Evolutionary conservation across 2,888 invertebrate genomes (phyloP), one percentile per base, ranked within the genome.

Genomic region (Nomada lathburiana): DNA sequence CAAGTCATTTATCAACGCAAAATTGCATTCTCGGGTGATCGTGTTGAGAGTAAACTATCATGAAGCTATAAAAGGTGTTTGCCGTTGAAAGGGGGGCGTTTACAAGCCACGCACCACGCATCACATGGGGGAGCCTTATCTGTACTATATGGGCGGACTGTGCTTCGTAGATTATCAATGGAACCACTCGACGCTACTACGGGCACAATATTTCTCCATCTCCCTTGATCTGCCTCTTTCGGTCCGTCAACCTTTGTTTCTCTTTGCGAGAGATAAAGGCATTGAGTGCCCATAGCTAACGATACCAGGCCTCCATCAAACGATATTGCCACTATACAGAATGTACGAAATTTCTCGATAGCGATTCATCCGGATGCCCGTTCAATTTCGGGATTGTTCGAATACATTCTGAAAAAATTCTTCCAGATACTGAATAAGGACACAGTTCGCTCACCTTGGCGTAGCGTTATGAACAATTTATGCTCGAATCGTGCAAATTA

Each of bases 91-190:
- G 62, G 85, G 80, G 86, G 86, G 84, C 86, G 88, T 88, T 85
- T 86, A 76, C 72, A 50, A 60, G 73, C 55, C 57, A 84, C 81
- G 85, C 86, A 83, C 75, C 84, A 80, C 82, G 79, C 82, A 68
- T 80, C 82, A 78, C 84, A 85, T 84, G 84, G 81, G 86, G 85
- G 76, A 89, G 82, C 88, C 91, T 92, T 92, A 92, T 93, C 92
- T 90, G 83, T 53, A 77, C 78, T 85, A 76, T 81, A 90, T 92
- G 91, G 92, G 91, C 90, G 92, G 90, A 92, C 91, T 91, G 89
- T 86, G 88, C 86, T 89, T 82, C 76, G 85, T 88, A 88, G 88
- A 92, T 92, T 92, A 92, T 91, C 89, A 63, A 42, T 72, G 85
- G 73, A 79, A 83, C 82, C 85, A 83, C 86, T 86, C 81, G 79